Evolutionary conservation across 2,113 vertebrate genomes (phyloP).

Genomic region (Cyprinodon tularosa): DNA sequence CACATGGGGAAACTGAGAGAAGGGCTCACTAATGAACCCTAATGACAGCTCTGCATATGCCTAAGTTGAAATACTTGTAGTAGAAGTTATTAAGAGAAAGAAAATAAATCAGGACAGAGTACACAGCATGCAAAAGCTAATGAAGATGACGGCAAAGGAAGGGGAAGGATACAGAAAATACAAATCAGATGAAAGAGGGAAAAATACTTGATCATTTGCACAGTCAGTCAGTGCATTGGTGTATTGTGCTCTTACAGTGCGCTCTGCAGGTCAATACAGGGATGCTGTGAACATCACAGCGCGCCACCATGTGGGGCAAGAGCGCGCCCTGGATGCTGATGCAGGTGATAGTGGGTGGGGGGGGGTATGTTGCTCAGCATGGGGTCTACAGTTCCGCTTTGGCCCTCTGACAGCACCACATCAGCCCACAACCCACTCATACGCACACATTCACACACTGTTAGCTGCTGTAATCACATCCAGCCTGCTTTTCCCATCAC

Average conservation of each 20-base stretch:
- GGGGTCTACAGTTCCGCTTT: slow-evolving; percentile 18
- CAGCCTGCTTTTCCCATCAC: neutral
- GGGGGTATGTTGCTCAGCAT: neutral
- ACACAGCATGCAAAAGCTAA: neutral
- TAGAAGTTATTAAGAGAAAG: neutral
- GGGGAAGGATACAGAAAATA: no score
- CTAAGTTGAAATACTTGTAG: slow-evolving; percentile 33
- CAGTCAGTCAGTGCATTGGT: neutral
- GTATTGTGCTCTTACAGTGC: neutral
- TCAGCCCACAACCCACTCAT: slow-evolving; percentile 1
- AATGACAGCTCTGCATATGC: slow-evolving; percentile 59
- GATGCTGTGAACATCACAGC: slow-evolving; percentile 16
- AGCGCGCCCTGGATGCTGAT: slow-evolving; percentile 1
- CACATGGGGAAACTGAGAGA: slow-evolving; percentile 61
- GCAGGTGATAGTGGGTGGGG: neutral
- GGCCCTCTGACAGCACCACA: slow-evolving; percentile 3
- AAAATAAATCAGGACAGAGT: neutral
- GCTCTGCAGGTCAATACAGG: neutral
- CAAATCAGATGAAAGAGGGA: neutral
- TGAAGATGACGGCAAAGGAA: neutral
- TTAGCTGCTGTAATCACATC: slow-evolving; percentile 17
- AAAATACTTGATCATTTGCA: neutral
- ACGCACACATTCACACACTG: neutral
- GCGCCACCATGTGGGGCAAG: slow-evolving; percentile 49
- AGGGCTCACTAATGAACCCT: slow-evolving; percentile 67